Evolutionary conservation across 2,797 vertebrate species (phyloP).

Genomic region (Ctenopoma kingsleyae): DNA sequence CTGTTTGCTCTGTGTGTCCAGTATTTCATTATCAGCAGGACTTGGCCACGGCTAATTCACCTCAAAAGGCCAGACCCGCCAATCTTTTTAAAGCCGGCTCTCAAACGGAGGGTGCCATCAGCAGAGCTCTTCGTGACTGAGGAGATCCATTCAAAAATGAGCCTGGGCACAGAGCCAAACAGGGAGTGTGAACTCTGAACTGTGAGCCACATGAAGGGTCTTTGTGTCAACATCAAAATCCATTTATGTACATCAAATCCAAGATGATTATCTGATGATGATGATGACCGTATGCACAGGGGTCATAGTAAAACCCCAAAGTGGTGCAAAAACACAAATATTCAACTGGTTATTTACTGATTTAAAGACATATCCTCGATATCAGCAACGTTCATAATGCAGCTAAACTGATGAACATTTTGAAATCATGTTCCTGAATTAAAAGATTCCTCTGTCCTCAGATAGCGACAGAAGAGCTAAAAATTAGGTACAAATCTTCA

Average conservation of each 20-base stretch:
- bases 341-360: no score
- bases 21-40: slow-evolving; percentile 65
- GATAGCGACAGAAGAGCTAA: no score
- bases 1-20: slow-evolving; percentile 42
- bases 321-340: no score
- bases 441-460: no score
- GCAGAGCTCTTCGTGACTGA: slow-evolving; percentile 52
- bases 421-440: no score
- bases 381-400: no score
- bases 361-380: no score
- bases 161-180: slow-evolving; percentile 45
- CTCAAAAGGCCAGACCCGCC: slow-evolving; percentile 70
- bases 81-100: slow-evolving; percentile 62
- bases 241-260: slow-evolving; percentile 43
- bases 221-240: slow-evolving; percentile 55
- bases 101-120: slow-evolving; percentile 53
- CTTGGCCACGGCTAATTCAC: slow-evolving; percentile 75
- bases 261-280: slow-evolving; percentile 5
- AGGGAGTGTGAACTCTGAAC: slow-evolving; percentile 49
- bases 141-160: slow-evolving; percentile 54
- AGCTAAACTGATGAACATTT: no score
- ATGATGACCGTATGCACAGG: not conserved
- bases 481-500: no score
- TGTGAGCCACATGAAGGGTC: slow-evolving; percentile 47
- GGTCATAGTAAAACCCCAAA: not conserved